These are phyloP conservation scores for Orthonychiurus folsomi DNA, from an alignment of 2,888 invertebrate genomes.

Conservation along the genomic window DNA sequence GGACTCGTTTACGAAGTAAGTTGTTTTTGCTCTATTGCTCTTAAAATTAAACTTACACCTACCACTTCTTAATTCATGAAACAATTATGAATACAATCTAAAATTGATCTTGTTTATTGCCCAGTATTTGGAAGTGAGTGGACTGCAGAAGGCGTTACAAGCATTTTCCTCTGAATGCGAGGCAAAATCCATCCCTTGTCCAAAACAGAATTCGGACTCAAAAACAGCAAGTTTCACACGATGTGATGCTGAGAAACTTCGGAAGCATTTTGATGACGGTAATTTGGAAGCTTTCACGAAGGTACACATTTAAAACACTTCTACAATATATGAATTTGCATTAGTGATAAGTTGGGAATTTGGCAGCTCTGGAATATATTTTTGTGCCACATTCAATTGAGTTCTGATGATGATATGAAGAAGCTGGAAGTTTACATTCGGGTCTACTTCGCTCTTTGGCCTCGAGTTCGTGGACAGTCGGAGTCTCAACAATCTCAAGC, in stretches of 20 bases:
- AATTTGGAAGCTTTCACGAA: constrained; percentile 27
- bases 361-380: constrained; percentile 34
- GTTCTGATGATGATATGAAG: constrained; percentile 38
- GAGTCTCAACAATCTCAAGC: constrained; percentile 25
- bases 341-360: background rate
- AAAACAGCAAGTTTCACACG: constrained; percentile 34
- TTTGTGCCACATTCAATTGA: constrained; percentile 33
- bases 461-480: constrained; percentile 25
- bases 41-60: too few relatives aligned
- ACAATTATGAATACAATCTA: too few relatives aligned
- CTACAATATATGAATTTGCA: background rate
- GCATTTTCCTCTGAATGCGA: constrained; percentile 33
- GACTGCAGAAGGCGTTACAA: constrained; percentile 32
- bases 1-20: too few relatives aligned
- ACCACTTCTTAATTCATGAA: too few relatives aligned
- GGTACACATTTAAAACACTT: constrained; percentile 13
- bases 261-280: constrained; percentile 36
- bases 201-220: constrained; percentile 13
- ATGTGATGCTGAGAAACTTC: constrained; percentile 28
- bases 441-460: constrained; percentile 37
- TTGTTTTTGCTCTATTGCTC: too few relatives aligned
- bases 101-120: too few relatives aligned
- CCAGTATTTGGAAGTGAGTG: constrained; percentile 36
- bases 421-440: constrained; percentile 37
- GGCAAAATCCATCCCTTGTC: constrained; percentile 27